Evolutionary conservation across 2,888 invertebrate species (phyloP), one percentile per base, ranked within the genome.

Genomic region (Idaea dimidiata): DNA sequence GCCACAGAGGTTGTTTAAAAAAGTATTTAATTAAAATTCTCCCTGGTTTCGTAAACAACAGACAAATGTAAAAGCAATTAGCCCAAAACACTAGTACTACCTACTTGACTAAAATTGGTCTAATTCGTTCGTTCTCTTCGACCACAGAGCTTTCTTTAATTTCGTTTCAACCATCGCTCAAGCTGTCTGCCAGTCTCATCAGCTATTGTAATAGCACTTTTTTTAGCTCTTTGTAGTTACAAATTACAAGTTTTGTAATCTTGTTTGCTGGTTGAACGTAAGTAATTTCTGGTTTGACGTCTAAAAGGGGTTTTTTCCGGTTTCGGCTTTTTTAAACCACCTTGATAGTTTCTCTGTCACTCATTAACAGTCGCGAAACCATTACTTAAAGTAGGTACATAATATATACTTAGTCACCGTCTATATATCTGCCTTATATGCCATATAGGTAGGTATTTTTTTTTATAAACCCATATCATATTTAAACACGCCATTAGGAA

Each of bases 81-180:
- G 54, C 59, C 18, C 54, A 43, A 31, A 16, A 43, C 59, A 60
- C 32, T 10, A 59, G 32, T 60, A 60, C 32, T 10, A 59, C 24
- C 6, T 57, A 61, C 62, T 64, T 58, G 61, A 14, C 43, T 8
- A 43, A 57, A 59, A 65, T 59, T 55, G 59, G 58, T 43, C 43
- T 43, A 43, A 43, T 43, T 43, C 43, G 43, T 43, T 43, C 43
- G 43, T 43, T 8, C 14, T 62, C 24, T 66, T 60, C 18, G n/a
- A 57, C 65, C 66, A 67, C 75, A 77, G 77, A 72, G 74, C 74
- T 80, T 81, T 78, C 81, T 74, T 76, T 76, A 77, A 80, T 82
- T 82, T 79, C 76, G 77, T 80, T 79, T 74, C 70, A 77, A 66
- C 72, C 68, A 77, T 80, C 81, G 66, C 74, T 82, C 80, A 74